Conservation (phyloP, 2,888 invertebrate species). For the Diogma glabrata region DNA sequence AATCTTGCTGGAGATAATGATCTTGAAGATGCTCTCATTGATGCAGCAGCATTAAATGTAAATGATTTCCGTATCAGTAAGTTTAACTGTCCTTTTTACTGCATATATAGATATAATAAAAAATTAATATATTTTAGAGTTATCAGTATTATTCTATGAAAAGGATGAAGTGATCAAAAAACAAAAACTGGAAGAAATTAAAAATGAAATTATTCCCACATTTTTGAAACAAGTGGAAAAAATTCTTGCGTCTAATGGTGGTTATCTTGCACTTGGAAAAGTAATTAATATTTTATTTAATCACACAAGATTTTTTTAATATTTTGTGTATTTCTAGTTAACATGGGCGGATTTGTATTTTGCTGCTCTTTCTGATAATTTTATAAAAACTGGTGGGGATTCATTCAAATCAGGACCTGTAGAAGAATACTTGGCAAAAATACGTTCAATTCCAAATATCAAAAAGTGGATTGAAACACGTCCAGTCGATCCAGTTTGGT, state of each 20-base stretch:
- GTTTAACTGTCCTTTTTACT: constrained; percentile 17
- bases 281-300: too few relatives aligned
- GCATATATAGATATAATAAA: not conserved
- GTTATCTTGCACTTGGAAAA: not conserved
- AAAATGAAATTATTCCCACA: not conserved
- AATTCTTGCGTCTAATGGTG: not conserved
- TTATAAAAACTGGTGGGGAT: not conserved
- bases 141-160: not conserved
- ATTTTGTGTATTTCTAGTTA: too few relatives aligned
- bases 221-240: not conserved
- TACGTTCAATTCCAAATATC: constrained; percentile 38
- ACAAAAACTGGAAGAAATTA: not conserved
- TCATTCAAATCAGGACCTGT: constrained; percentile 21
- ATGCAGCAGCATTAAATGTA: constrained; percentile 40
- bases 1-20: constrained; percentile 39
- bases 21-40: constrained; percentile 42
- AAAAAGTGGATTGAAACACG: constrained; percentile 44
- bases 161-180: not conserved
- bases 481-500: constrained; percentile 28
- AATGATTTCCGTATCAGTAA: constrained; percentile 41
- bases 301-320: too few relatives aligned
- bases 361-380: constrained; percentile 37
- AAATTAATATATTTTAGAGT: not conserved
- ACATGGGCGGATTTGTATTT: constrained; percentile 45
- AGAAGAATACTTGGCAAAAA: constrained; percentile 37